Base-by-base conservation (phyloP, 1,140 invertebrate genomes). In the Teleogryllus occipitalis region DNA sequence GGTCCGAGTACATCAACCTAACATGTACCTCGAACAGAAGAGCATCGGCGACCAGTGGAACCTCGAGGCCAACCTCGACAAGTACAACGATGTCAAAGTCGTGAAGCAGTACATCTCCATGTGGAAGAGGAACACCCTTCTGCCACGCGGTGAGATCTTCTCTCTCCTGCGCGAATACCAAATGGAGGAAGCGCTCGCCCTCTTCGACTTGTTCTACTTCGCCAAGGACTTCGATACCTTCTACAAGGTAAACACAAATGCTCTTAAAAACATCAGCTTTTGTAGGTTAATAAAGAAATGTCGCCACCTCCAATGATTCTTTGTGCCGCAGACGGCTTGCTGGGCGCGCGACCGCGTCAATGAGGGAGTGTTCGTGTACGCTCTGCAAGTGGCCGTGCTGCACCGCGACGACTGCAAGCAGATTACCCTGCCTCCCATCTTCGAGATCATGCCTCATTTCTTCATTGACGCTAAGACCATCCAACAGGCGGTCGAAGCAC, bases 191-290 rank as follows among this genome's bases (percentile, higher is more conserved):
- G 89, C 90, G 47, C 85, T 88, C 7, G 87, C 87, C 10, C 84
- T 93, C 77, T 93, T 92, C 87, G 89, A 93, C 79, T 82, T 92
- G 79, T 89, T 94, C 82, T 92, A 90, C 85, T 89, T 89, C 82
- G 91, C 92, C 79, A 92, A 93, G 83, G 89, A 91, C 82, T 92
- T 89, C 81, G 89, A 91, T 8, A 89, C 87, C 15, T 92, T 93
- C 85, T 89, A 87, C 85, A 88, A 89, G 74, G 79, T 80, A 76
- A 76, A 0, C 39, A 39, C 27, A 39, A 39, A 39, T 5, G 27
- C 27, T 39, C 27, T 39, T 39, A 1, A 39, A 39, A 39, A 39
- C 27, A 39, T 39, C 27, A 39, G 27, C 27, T 5, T 5, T 2
- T 1, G 5, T 39, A 5, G 1, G 5, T 2, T 5, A 39, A 2